Conservation (phyloP, 1,140 invertebrate genomes). For the Drosophila erecta region DNA sequence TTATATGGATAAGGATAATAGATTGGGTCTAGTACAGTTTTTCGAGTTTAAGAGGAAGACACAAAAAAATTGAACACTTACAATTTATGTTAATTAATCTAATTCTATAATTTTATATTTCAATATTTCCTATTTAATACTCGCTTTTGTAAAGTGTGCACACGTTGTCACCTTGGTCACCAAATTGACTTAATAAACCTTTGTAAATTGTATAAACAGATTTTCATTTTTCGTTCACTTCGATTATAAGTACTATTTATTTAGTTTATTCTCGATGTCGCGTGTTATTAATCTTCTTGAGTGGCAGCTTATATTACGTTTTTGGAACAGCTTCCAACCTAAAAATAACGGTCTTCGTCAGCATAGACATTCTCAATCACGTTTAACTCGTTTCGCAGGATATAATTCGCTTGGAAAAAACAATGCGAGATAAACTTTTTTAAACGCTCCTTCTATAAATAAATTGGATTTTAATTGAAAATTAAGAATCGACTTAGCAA, state of each 20-base stretch:
- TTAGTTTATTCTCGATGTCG: no score
- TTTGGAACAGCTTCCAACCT: neutral
- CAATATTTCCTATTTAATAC: neutral
- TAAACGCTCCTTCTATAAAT: conserved; percentile 55
- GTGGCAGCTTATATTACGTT: no score
- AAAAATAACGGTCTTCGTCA: neutral
- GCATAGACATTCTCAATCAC: conserved; percentile 5
- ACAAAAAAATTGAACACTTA: neutral
- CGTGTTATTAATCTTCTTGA: no score
- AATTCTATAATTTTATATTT: neutral
- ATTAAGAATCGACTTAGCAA: conserved; percentile 81
- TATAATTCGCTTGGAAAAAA: conserved; percentile 51
- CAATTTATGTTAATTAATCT: neutral
- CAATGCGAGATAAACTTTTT: conserved; percentile 33
- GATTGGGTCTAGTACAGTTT: conserved; percentile 5
- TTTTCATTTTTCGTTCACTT: neutral
- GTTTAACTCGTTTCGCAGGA: conserved; percentile 28
- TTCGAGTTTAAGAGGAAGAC: neutral
- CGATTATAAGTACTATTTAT: no score
- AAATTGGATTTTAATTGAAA: conserved; percentile 82
- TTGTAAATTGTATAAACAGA: neutral
- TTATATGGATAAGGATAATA: conserved; percentile 7
- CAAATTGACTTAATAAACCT: no score
- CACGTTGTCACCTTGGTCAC: no score
- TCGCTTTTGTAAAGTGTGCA: neutral